Percentiles rank a stretch among this genome's conserved stretches.
Evolutionary conservation across 2,797 vertebrate species (phyloP).

Genomic region (Crocidura indochinensis): DNA sequence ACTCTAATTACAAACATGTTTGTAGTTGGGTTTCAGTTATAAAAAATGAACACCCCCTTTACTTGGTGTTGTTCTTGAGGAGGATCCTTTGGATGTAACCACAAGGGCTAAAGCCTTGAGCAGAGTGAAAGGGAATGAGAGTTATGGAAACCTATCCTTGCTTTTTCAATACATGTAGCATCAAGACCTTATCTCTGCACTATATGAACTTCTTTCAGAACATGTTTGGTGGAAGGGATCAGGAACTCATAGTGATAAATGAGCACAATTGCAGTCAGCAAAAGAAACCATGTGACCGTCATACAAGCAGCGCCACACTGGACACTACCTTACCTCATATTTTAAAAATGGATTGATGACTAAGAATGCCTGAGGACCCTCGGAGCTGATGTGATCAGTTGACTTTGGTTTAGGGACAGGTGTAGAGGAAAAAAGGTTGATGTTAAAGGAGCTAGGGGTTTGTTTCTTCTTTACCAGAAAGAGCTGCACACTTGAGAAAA

Average conservation of each 20-base stretch:
- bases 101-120: background rate
- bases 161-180: background rate
- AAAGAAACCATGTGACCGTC: conserved; percentile 54
- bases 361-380: conserved; percentile 1
- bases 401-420: background rate
- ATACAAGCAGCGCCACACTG: background rate
- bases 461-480: conserved; percentile 52
- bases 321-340: background rate
- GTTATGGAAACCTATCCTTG: background rate
- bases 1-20: too few species aligned
- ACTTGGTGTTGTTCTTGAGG: background rate
- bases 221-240: conserved; percentile 75
- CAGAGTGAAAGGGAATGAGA: background rate
- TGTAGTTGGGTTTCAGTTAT: too few species aligned
- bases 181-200: conserved; percentile 65
- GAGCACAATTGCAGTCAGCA: conserved; percentile 52
- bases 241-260: conserved; percentile 77
- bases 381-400: background rate
- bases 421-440: conserved; percentile 1
- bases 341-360: conserved; percentile 52
- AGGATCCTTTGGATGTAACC: background rate
- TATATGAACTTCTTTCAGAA: conserved; percentile 62
- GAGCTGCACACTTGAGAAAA: conserved; percentile 38
- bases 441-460: background rate
- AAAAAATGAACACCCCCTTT: too few species aligned